Percentiles rank a stretch among this genome's conserved stretches.
Evolutionary conservation across 2,888 invertebrate species (phyloP).

Genomic region (Frankliniella fusca): DNA sequence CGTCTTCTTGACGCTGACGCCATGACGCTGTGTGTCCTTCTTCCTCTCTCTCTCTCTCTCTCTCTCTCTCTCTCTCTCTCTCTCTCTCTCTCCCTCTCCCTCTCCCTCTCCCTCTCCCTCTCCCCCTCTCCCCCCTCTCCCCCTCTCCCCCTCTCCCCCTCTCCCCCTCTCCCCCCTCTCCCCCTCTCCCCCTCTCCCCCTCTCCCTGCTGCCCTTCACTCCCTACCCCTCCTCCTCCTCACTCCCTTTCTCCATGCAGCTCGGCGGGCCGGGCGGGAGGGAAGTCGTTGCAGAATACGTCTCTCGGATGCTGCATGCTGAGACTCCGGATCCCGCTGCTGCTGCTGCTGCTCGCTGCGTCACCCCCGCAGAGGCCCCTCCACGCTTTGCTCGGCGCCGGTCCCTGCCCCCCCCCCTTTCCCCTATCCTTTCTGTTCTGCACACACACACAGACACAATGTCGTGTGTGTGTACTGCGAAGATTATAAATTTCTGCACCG

Average conservation of each 20-base stretch:
- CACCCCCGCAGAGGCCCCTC: too few relatives aligned
- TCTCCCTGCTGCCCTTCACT: not conserved
- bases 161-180: not conserved
- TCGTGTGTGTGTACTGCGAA: not conserved
- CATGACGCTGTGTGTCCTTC: too few relatives aligned
- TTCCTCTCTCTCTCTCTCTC: too few relatives aligned
- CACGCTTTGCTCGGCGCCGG: too few relatives aligned
- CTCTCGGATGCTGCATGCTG: not conserved
- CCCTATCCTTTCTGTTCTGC: not conserved
- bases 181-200: not conserved
- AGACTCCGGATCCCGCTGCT: too few relatives aligned
- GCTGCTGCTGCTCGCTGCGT: too few relatives aligned
- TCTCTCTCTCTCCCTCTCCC: conserved; percentile 20
- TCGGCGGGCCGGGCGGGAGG: not conserved
- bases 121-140: not conserved
- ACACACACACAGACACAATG: not conserved
- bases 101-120: conserved; percentile 11
- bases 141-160: not conserved
- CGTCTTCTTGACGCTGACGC: too few relatives aligned
- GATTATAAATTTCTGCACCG: too few relatives aligned
- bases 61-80: not conserved
- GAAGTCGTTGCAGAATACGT: conserved; percentile 16
- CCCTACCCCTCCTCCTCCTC: conserved; percentile 22
- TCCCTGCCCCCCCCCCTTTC: too few relatives aligned
- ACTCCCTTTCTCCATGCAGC: conserved; percentile 8